Conservation (phyloP, 2,888 invertebrate species). For the Phymatocera aterrima region DNA sequence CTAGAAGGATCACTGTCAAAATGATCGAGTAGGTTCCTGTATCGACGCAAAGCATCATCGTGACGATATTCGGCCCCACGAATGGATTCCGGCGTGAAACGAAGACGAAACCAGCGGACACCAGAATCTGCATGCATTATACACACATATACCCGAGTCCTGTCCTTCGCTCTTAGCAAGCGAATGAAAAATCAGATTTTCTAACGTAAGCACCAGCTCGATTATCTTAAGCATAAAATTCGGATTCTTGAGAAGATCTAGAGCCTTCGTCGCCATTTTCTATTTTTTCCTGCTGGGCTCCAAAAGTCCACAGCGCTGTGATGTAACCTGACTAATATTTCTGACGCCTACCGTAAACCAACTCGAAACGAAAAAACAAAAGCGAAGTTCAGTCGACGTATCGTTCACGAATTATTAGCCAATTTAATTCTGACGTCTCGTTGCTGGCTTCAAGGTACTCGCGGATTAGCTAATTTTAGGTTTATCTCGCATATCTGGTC, state of each 20-base stretch:
- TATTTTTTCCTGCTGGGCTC: no score
- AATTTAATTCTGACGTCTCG: neutral
- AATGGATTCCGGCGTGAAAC: neutral
- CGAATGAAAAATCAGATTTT: neutral
- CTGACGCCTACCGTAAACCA: conserved; percentile 5
- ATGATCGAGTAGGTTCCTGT: conserved; percentile 60
- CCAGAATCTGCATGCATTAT: conserved; percentile 1
- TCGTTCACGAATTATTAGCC: neutral
- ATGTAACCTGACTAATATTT: no score
- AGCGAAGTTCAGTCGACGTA: neutral
- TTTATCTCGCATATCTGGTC: neutral
- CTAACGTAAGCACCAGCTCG: neutral
- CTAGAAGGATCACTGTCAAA: conserved; percentile 53
- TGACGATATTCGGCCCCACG: conserved; percentile 59
- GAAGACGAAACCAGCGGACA: conserved; percentile 25
- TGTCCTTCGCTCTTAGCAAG: no score
- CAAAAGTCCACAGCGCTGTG: no score
- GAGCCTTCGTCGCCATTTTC: conserved; percentile 17
- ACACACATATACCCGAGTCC: neutral
- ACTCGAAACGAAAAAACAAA: conserved; percentile 37
- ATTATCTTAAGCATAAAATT: conserved; percentile 28
- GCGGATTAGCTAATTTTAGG: neutral
- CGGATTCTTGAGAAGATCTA: conserved; percentile 17
- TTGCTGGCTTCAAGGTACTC: neutral
- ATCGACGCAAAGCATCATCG: conserved; percentile 62